These are phyloP conservation scores for Puntigrus tetrazona DNA, from an alignment of 2,113 vertebrate genomes.

Conservation along the genomic window DNA sequence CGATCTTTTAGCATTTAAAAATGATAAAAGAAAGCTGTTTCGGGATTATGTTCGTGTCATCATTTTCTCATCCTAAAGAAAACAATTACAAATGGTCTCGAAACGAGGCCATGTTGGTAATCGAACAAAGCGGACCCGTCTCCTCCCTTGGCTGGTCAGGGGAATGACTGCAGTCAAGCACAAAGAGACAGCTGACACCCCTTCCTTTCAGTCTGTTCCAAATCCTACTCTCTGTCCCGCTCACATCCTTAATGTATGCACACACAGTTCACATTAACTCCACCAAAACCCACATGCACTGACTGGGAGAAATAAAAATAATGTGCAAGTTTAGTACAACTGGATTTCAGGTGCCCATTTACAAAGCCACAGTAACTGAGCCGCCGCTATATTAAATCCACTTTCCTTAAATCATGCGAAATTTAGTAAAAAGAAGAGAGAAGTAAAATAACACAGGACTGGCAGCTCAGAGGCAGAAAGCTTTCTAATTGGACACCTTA, in stretches of 20 bases:
- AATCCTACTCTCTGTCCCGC: slow-evolving; percentile 74
- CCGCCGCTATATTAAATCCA: slow-evolving; percentile 29
- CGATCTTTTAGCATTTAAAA: neutral
- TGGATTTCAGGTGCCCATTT: slow-evolving; percentile 49
- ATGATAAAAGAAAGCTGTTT: neutral
- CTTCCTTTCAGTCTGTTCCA: slow-evolving; percentile 74
- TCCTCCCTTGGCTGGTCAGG: slow-evolving; percentile 83
- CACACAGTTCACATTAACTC: slow-evolving; percentile 72
- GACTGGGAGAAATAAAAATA: slow-evolving; percentile 5
- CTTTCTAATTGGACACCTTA: slow-evolving; percentile 43
- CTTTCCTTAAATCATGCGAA: neutral
- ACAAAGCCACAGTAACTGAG: slow-evolving; percentile 28
- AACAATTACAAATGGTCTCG: slow-evolving; percentile 67
- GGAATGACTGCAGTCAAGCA: slow-evolving; percentile 82
- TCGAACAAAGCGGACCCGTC: slow-evolving; percentile 81
- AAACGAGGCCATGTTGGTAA: slow-evolving; percentile 76
- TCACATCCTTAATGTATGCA: slow-evolving; percentile 78
- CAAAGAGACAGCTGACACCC: slow-evolving; percentile 82
- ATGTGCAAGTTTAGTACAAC: slow-evolving; percentile 8
- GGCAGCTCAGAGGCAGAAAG: slow-evolving; percentile 21
- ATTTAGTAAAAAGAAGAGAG: neutral
- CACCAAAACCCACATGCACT: slow-evolving; percentile 62
- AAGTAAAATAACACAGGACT: neutral
- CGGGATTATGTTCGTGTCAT: slow-evolving; percentile 29
- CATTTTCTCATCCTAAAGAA: slow-evolving; percentile 49